Percentiles rank a stretch among this genome's conserved stretches.
Evolutionary conservation across 2,888 invertebrate species (phyloP).

Genomic region (Blera fallax): DNA sequence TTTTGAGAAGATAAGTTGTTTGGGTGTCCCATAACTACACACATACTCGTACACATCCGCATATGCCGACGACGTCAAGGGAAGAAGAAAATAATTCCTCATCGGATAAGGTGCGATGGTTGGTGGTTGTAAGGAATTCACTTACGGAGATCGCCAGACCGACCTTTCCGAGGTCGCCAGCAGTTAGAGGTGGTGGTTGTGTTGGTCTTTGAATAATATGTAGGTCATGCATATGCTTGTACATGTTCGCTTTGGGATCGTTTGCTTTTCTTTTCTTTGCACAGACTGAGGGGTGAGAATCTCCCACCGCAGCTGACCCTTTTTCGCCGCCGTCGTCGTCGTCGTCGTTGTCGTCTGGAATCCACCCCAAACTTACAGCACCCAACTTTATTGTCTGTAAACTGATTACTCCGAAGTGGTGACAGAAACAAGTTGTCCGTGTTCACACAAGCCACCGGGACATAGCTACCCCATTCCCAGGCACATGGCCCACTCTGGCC

Average conservation of each 20-base stretch:
- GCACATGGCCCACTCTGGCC: slow-evolving; percentile 56
- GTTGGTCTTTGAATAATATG: slow-evolving; percentile 64
- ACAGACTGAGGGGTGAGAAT: slow-evolving; percentile 15
- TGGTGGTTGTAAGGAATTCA: slow-evolving; percentile 49
- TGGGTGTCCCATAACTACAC: slow-evolving; percentile 48
- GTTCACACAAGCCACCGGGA: slow-evolving; percentile 65
- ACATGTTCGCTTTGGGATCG: background rate
- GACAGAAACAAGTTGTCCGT: slow-evolving; percentile 68
- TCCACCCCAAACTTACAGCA: slow-evolving; percentile 58
- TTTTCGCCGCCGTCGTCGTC: slow-evolving; percentile 3
- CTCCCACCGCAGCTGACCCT: slow-evolving; percentile 56
- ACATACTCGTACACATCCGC: background rate
- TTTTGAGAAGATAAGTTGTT: slow-evolving; percentile 62
- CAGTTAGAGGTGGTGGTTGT: background rate
- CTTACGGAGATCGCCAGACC: slow-evolving; percentile 27
- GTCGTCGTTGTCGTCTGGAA: slow-evolving; percentile 31
- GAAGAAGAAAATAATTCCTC: slow-evolving; percentile 44
- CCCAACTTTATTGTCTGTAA: slow-evolving; percentile 71
- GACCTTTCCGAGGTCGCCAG: slow-evolving; percentile 53
- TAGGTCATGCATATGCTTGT: slow-evolving; percentile 56
- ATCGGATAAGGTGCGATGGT: slow-evolving; percentile 30
- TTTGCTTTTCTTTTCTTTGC: slow-evolving; percentile 30
- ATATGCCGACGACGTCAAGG: background rate
- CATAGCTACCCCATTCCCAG: slow-evolving; percentile 35
- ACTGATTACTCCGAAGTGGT: slow-evolving; percentile 66